Percentiles rank a stretch among this genome's conserved stretches.
These are phyloP conservation scores for Gobiocypris rarus DNA, from an alignment of 2,113 vertebrate species.

Conservation along the genomic window DNA sequence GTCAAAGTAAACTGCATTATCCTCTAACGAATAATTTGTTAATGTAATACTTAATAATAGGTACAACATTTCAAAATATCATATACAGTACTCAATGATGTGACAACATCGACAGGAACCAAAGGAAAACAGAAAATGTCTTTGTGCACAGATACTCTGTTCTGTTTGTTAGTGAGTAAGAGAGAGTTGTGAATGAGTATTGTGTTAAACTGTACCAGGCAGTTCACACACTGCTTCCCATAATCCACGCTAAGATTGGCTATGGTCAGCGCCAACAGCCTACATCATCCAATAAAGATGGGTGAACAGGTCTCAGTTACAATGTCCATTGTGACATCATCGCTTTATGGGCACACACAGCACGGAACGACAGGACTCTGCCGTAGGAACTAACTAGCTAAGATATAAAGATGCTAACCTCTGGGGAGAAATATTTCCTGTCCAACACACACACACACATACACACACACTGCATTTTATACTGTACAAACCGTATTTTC, in stretches of 20 bases:
- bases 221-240: slow-evolving; percentile 56
- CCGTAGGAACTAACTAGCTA: background rate
- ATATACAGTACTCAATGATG: background rate
- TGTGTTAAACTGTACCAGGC: slow-evolving; percentile 72
- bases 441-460: background rate
- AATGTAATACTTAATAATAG: background rate
- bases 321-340: slow-evolving; percentile 47
- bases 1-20: background rate
- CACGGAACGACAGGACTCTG: slow-evolving; percentile 35
- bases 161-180: slow-evolving; percentile 38
- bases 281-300: slow-evolving; percentile 34
- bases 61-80: background rate
- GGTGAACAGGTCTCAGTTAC: slow-evolving; percentile 12
- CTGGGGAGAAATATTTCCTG: slow-evolving; percentile 8
- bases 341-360: slow-evolving; percentile 30
- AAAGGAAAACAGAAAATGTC: slow-evolving; percentile 4
- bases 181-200: slow-evolving; percentile 58
- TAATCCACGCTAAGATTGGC: slow-evolving; percentile 32
- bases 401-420: slow-evolving; percentile 44
- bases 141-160: slow-evolving; percentile 15
- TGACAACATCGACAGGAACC: background rate
- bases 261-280: background rate
- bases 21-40: background rate
- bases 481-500: no score
- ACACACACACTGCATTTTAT: background rate